phyloP scores from a whole-genome alignment of 2,888 invertebrate species.

The Scelioninae gen. 1 region DNA sequence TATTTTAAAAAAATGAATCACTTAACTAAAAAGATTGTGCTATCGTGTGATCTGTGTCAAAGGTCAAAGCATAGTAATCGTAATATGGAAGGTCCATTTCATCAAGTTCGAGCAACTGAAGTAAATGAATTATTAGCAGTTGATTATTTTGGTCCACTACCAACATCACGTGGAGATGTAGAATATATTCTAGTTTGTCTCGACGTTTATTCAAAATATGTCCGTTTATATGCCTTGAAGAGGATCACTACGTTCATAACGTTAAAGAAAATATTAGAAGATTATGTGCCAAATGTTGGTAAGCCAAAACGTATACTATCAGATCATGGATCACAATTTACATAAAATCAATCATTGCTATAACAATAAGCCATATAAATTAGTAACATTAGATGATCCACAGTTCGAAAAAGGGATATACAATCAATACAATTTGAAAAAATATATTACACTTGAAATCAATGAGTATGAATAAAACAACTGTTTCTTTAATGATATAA shows the following conservation, averaged over 20 bases:
- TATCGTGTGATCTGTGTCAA: constrained; percentile 12
- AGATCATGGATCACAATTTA: not conserved
- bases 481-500: not conserved
- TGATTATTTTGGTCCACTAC: constrained; percentile 2
- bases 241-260: not conserved
- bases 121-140: constrained; percentile 7
- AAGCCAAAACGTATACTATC: not conserved
- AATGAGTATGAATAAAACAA: constrained; percentile 2
- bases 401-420: not conserved
- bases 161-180: not conserved
- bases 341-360: not conserved
- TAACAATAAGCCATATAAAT: not conserved
- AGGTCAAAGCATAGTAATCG: not conserved
- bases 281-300: constrained; percentile 1
- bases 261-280: not conserved
- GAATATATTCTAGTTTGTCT: constrained; percentile 1
- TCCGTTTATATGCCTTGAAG: not conserved
- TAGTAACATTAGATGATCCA: constrained; percentile 1
- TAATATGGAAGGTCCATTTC: constrained; percentile 8
- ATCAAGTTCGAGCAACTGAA: not conserved
- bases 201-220: constrained; percentile 2
- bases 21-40: not conserved
- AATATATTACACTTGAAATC: not conserved
- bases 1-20: constrained; percentile 1
- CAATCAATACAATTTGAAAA: constrained; percentile 1